phyloP scores from a whole-genome alignment of 2,797 vertebrate species.

The Coendou prehensilis region DNA sequence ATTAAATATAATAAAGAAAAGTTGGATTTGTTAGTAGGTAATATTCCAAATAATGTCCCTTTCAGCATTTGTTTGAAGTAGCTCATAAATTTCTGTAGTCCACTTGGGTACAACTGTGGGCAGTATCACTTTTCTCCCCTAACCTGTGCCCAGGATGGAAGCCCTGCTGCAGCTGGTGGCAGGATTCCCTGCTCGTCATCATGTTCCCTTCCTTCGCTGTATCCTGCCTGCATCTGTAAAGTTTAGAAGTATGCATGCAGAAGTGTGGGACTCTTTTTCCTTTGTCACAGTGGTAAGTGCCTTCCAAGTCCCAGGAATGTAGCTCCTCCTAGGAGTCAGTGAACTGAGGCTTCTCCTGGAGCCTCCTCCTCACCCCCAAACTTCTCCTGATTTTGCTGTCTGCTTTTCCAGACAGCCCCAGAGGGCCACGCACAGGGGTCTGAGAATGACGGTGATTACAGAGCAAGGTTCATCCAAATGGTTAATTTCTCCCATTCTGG shows the following conservation, averaged over 20 bases:
- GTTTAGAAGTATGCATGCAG: neutral
- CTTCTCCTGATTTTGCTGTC: conserved; percentile 48
- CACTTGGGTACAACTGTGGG: neutral
- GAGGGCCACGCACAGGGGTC: conserved; percentile 67
- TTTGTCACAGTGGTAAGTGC: neutral
- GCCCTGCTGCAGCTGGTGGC: neutral
- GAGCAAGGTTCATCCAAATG: conserved; percentile 76
- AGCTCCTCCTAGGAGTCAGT: neutral
- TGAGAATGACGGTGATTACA: conserved; percentile 60
- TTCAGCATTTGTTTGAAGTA: fast-evolving
- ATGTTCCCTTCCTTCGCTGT: fast-evolving
- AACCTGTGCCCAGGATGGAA: neutral
- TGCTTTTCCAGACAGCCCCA: conserved; percentile 56
- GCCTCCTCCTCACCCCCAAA: neutral
- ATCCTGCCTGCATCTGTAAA: neutral
- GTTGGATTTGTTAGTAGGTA: neutral
- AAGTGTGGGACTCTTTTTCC: neutral
- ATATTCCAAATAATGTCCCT: fast-evolving
- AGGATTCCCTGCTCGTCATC: fast-evolving
- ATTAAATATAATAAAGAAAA: neutral
- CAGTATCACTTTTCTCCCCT: fast-evolving
- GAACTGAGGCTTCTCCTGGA: neutral
- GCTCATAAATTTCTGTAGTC: fast-evolving
- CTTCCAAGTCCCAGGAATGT: neutral
- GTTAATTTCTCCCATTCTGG: conserved; percentile 78